Base-by-base conservation (phyloP, 2,113 vertebrate genomes). In the Trinectes maculatus region DNA sequence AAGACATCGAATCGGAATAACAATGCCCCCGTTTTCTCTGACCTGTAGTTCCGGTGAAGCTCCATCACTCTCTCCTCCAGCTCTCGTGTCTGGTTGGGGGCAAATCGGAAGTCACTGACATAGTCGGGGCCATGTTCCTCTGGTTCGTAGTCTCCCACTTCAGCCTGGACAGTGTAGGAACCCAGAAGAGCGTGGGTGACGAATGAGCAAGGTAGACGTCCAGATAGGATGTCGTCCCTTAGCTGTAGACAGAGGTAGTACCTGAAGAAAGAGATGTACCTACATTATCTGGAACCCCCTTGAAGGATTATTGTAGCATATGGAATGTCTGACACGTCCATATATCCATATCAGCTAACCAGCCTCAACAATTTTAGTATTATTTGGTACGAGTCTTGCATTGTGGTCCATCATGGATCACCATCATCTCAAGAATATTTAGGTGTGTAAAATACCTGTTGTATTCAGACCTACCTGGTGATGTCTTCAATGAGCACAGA, bases 161-260 rank as follows among this genome's bases (percentile, higher is more conserved):
- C 98, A 0, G 98, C 98, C 88, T 99, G 98, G 36, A 99, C 96
- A 0, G 96, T 95, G 0, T 99, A 99, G 71, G 98, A 99, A 75
- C 98, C 98, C 87, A 99, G 92, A 56, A 99, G 93, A 34, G 98
- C 97, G 0, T 99, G 97, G 0, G 98, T 99, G 87, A 98, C 98
- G 0, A 99, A 99, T 29, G 98, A 99, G 87, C 97, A 99, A 7
- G 98, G 98, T 70, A 99, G 92, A 1, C 96, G 95, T 3, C 98
- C 96, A 0, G 95, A 97, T 87, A 98, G 94, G 86, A 99, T 98
- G 89, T 99, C 97, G 0, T 98, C 95, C 73, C 97, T 94, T 83
- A 99, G 93, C 91, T 99, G 98, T 81, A 99, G 93, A 87, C 97
- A 99, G 89, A 99, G 91, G 92, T 99, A 99, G 89, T 98, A 99